A percentile compares a stretch with the other conserved stretches of the same genome.
Evolutionary conservation across 30 jellyfish, hydroid and myxozoan species (phyloP).

Genomic region (Rhopilema esculentum): DNA sequence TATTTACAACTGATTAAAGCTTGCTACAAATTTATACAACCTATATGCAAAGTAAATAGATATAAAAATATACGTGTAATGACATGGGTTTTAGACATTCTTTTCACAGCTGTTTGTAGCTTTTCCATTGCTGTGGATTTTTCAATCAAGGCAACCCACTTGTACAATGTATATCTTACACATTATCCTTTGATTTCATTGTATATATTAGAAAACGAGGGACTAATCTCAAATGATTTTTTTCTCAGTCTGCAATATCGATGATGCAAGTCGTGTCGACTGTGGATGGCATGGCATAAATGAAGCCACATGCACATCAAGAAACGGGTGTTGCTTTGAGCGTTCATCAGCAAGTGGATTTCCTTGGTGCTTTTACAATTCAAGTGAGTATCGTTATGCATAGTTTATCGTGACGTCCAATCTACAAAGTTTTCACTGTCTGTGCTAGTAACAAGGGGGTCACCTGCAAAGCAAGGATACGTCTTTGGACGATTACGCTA

Average conservation of each 20-base stretch:
- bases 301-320: constrained; percentile 1
- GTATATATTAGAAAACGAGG: background rate
- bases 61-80: too few relatives aligned
- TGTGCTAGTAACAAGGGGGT: too few relatives aligned
- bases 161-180: background rate
- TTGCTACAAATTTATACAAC: too few relatives aligned
- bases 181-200: background rate
- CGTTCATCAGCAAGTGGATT: background rate
- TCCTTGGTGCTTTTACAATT: constrained; percentile 66
- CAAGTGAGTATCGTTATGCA: constrained; percentile 17
- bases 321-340: constrained; percentile 51
- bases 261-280: constrained; percentile 23
- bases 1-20: too few relatives aligned
- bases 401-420: background rate
- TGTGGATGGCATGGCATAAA: constrained; percentile 68
- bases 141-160: too few relatives aligned
- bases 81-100: too few relatives aligned
- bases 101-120: too few relatives aligned
- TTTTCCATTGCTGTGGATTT: too few relatives aligned
- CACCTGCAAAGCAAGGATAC: too few relatives aligned
- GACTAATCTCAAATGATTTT: background rate
- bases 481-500: too few relatives aligned
- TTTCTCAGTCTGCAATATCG: constrained; percentile 36
- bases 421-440: too few relatives aligned
- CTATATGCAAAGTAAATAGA: too few relatives aligned